phyloP scores from a whole-genome alignment of 2,888 invertebrate species.

The Lochmaea capreae region DNA sequence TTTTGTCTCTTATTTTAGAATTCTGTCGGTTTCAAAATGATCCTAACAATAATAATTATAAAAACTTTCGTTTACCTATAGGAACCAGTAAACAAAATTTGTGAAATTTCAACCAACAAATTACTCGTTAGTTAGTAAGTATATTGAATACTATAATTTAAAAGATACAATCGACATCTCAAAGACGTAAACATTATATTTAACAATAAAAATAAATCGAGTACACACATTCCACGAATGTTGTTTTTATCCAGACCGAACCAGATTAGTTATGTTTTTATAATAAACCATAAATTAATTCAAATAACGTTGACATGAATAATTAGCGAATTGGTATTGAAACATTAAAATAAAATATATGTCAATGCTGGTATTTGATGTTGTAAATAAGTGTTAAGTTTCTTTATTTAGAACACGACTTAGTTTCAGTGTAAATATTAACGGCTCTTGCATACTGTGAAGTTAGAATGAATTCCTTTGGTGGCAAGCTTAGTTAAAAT shows the following conservation, averaged over 20 bases:
- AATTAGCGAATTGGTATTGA: background rate
- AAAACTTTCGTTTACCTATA: too few species aligned
- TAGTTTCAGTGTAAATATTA: too few species aligned
- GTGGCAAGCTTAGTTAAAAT: too few species aligned
- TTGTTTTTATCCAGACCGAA: background rate
- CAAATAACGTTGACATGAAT: background rate
- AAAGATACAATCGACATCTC: background rate
- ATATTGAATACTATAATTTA: background rate
- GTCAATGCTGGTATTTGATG: background rate
- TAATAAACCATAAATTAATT: slow-evolving; percentile 7
- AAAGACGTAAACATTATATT: background rate
- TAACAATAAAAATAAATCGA: slow-evolving; percentile 1
- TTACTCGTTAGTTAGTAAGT: background rate
- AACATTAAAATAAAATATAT: background rate
- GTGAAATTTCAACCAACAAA: too few species aligned
- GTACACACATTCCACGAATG: background rate
- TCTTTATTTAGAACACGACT: background rate
- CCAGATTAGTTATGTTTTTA: background rate
- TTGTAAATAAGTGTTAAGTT: background rate
- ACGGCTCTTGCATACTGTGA: too few species aligned
- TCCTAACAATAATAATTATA: too few species aligned
- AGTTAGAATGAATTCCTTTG: too few species aligned
- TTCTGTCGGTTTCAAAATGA: too few species aligned
- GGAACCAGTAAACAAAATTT: too few species aligned
- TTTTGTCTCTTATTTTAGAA: too few species aligned